Evolutionary conservation across 1,140 invertebrate species (phyloP), one percentile per base, ranked within the genome.

Genomic region (Euura lappo): DNA sequence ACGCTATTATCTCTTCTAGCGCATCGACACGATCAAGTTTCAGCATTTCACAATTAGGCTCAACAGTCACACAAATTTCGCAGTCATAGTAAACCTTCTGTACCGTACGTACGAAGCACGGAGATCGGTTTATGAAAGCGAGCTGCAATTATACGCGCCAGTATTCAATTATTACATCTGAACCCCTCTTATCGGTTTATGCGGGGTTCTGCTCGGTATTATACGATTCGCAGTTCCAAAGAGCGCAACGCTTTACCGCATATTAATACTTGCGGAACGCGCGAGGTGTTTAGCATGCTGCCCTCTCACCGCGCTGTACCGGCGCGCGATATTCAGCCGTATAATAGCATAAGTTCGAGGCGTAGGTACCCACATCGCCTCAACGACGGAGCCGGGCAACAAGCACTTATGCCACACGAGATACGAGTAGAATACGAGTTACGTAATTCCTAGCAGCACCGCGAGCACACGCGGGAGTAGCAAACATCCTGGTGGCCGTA

Each of bases 231-330:
- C 13, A 60, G 51, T 60, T 60, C 13, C 51, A n/a, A 60, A 60
- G 51, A 60, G 51, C 51, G 51, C 51, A 60, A 60, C 13, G 51
- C 51, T 60, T 60, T 60, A 60, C 70, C 65, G 73, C 77, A 77
- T 77, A 79, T 79, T 79, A 80, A 79, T 79, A 75, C 74, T 72
- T 75, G 65, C 45, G 73, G 78, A 79, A 78, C 78, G 75, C 77
- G 79, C 76, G 72, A 80, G 79, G 79, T 74, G 78, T 78, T 81
- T 77, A 74, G 66, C 74, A 68, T 64, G 66, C 51, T 47, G 69
- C 69, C 44, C 69, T 70, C 69, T 70, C 69, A 47, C 69, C 45
- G 69, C 4, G 51, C 51, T 28, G 28, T 28, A 28, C 28, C 51
- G 51, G 51, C 8, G 13, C 51, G 51, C 10, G 51, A 60, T 8